phyloP scores from a whole-genome alignment of 1,140 invertebrate genomes.

The Manduca sexta region DNA sequence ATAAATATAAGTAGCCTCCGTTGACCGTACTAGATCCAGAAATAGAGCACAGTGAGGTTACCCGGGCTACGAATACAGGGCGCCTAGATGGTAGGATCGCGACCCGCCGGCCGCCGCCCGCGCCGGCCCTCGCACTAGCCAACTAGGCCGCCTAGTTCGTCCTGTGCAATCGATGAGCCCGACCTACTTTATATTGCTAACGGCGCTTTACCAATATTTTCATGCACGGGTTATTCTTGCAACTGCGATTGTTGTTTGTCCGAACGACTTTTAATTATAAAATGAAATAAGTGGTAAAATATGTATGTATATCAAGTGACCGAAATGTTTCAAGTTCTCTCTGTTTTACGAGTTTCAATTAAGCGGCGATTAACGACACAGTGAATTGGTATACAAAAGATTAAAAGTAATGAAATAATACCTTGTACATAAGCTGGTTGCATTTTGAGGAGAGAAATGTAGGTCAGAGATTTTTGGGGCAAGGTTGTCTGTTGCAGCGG shows the following conservation, averaged over 20 bases:
- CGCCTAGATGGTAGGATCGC: constrained; percentile 39
- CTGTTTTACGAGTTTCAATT: background rate
- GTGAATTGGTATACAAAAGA: constrained; percentile 34
- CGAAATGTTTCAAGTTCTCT: too few relatives aligned
- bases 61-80: constrained; percentile 30
- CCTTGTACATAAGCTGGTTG: constrained; percentile 16
- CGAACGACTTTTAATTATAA: too few relatives aligned
- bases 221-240: too few relatives aligned
- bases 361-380: constrained; percentile 8
- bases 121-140: constrained; percentile 31
- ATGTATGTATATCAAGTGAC: too few relatives aligned
- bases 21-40: constrained; percentile 16
- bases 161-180: constrained; percentile 43
- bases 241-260: too few relatives aligned
- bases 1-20: too few relatives aligned
- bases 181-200: constrained; percentile 19
- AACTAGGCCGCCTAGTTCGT: constrained; percentile 50
- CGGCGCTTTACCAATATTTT: background rate
- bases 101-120: constrained; percentile 28
- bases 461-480: constrained; percentile 65
- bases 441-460: constrained; percentile 62
- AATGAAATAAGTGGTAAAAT: too few relatives aligned
- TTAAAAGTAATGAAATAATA: constrained; percentile 50
- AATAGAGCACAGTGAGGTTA: constrained; percentile 34
- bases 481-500: constrained; percentile 53